Evolutionary conservation across 2,888 invertebrate genomes (phyloP).

Genomic region (Drosophila hamatofila): DNA sequence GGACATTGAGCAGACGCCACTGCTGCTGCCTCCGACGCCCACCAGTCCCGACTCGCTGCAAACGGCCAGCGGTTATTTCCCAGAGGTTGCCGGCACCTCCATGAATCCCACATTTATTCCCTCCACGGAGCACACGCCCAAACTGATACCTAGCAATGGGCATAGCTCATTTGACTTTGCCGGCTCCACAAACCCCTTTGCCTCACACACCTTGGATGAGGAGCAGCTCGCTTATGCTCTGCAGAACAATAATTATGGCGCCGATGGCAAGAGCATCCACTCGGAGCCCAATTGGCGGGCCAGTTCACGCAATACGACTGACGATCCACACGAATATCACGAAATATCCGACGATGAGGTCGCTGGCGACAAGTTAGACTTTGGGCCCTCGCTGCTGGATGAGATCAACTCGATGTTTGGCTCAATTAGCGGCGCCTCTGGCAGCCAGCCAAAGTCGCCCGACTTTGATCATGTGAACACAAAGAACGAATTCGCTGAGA

Average conservation of each 20-base stretch:
- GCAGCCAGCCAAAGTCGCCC: conserved; percentile 83
- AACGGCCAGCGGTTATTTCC: conserved; percentile 85
- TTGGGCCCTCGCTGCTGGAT: conserved; percentile 95
- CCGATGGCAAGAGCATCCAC: conserved; percentile 74
- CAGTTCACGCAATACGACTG: conserved; percentile 65
- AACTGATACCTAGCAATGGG: conserved; percentile 78
- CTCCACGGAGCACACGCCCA: conserved; percentile 85
- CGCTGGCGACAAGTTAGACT: conserved; percentile 87
- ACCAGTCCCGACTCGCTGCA: conserved; percentile 85
- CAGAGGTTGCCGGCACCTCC: conserved; percentile 82
- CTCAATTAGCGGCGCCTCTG: conserved; percentile 85
- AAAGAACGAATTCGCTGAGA: conserved; percentile 89
- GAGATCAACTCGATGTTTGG: conserved; percentile 96
- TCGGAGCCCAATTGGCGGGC: conserved; percentile 62
- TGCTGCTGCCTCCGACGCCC: conserved; percentile 87
- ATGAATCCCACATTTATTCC: conserved; percentile 85
- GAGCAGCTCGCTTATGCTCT: conserved; percentile 75
- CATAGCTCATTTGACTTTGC: conserved; percentile 83
- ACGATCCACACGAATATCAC: conserved; percentile 90
- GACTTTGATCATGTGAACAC: conserved; percentile 88
- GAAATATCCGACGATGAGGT: conserved; percentile 93
- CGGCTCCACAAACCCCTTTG: conserved; percentile 84
- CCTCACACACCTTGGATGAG: conserved; percentile 65
- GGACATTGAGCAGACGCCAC: conserved; percentile 90
- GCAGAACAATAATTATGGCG: conserved; percentile 84